A percentile compares a stretch with the other conserved stretches of the same genome.
phyloP scores from a whole-genome alignment of 2,113 vertebrate species.

The Cyphomyrus plagiostoma region DNA sequence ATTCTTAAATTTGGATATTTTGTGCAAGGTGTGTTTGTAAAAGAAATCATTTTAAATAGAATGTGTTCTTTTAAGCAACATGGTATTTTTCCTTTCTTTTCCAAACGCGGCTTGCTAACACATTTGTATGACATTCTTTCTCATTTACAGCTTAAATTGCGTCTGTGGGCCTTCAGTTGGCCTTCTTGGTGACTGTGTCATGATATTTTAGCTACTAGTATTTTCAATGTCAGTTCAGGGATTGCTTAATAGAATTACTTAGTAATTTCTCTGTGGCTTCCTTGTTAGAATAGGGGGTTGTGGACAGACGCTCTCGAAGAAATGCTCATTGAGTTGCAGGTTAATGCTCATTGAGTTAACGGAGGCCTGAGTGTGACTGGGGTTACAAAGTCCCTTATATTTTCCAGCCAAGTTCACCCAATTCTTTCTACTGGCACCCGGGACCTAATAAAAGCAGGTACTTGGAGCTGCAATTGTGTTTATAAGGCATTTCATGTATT shows the following conservation, averaged over 20 bases:
- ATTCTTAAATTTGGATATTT: background rate
- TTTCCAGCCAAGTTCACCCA: background rate
- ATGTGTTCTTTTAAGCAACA: background rate
- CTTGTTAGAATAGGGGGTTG: background rate
- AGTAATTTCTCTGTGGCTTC: background rate
- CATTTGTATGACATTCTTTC: background rate
- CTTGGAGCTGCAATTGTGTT: background rate
- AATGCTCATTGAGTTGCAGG: background rate
- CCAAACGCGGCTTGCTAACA: background rate
- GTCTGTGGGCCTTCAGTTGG: background rate
- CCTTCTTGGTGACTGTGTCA: background rate
- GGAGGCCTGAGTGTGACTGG: background rate
- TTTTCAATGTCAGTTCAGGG: background rate
- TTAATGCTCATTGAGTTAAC: constrained; percentile 1
- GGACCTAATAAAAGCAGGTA: background rate
- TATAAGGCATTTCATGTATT: background rate
- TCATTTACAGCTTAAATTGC: background rate
- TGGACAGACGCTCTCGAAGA: background rate
- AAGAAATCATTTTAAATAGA: background rate
- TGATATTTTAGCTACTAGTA: background rate
- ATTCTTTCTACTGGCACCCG: background rate
- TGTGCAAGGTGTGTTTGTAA: background rate
- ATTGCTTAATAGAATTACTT: background rate
- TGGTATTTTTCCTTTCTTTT: background rate
- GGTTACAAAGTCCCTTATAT: background rate